phyloP scores from a whole-genome alignment of 2,888 invertebrate species.

The Callyntrura sp. region DNA sequence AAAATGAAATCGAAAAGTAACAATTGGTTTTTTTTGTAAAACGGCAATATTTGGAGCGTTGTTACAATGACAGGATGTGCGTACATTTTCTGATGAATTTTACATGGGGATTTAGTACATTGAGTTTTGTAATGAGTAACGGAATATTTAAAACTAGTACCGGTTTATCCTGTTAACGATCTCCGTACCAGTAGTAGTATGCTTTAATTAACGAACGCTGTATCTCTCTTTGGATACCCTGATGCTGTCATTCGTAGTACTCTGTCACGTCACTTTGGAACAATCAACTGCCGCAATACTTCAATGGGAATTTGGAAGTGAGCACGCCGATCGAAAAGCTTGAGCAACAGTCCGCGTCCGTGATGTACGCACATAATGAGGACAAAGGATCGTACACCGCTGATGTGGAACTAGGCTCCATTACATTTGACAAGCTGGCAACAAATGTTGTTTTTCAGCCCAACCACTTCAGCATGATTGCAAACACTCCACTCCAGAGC shows the following conservation, averaged over 20 bases:
- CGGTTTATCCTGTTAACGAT: not conserved
- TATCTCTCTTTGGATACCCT: not conserved
- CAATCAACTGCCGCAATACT: constrained; percentile 84
- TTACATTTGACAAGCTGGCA: constrained; percentile 81
- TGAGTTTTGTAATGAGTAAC: no score
- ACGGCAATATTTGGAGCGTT: no score
- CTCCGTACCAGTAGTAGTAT: not conserved
- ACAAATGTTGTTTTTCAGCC: constrained; percentile 79
- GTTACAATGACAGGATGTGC: not conserved
- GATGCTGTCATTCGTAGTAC: constrained; percentile 82
- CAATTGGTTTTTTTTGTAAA: not conserved
- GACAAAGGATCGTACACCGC: constrained; percentile 77
- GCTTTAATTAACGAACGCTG: constrained; percentile 29
- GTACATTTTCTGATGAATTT: not conserved
- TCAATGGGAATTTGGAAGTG: constrained; percentile 84
- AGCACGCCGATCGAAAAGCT: constrained; percentile 85
- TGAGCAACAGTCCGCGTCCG: constrained; percentile 82
- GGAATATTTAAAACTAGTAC: not conserved
- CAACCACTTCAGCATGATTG: constrained; percentile 79
- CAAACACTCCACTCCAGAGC: constrained; percentile 81
- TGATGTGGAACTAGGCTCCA: constrained; percentile 80
- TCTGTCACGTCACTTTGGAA: constrained; percentile 85
- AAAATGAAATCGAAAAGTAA: not conserved
- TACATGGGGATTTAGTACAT: no score
- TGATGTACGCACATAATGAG: constrained; percentile 83